Evolutionary conservation across 2,113 vertebrate genomes (phyloP), one percentile per base, ranked within the genome.

Genomic region (Ramphastos sulfuratus): DNA sequence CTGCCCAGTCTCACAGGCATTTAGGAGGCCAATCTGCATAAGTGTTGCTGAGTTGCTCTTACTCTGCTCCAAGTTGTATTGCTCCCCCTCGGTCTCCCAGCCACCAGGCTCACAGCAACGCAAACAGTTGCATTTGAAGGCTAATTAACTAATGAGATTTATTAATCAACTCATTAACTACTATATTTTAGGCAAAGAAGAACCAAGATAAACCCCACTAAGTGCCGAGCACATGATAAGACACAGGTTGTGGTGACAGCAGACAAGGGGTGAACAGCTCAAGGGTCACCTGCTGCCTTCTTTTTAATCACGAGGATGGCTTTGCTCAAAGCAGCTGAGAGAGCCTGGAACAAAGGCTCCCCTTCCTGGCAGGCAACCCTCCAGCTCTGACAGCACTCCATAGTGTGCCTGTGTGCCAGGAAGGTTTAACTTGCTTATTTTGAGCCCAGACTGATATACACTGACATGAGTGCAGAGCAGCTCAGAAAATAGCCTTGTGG

Each of bases 21-120:
- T 24, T 33, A 6, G 7, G 42, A 15, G 3, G 9, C 12, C 8
- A 30, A 6, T 16, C 39, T 20, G 17, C 0, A 0, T 4, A n/a
- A 60, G 10, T 17, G 31, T 35, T 27, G 60, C 33, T 12, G 17
- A 71, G n/a, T n/a, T 24, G 9, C 15, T 6, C 25, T 23, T 84
- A 25, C 48, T 13, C 12, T 54, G 6, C 44, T 65, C 59, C 20
- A 20, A 14, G 8, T 0, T 50, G 7, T 2, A 42, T 12, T 30
- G 8, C 13, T 70, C 7, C 18, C 20, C 7, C 7, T 72, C 58
- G 2, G 8, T 3, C 78, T 46, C 19, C 25, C 56, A 18, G 18
- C 20, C 63, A 59, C 16, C 7, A 25, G 25, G 11, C 50, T 61
- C 46, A 42, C 6, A 19, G 7, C 0, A 0, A 44, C 3, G 6